Evolutionary conservation across 2,113 vertebrate species (phyloP).

Genomic region (Phylloscopus whistleri): DNA sequence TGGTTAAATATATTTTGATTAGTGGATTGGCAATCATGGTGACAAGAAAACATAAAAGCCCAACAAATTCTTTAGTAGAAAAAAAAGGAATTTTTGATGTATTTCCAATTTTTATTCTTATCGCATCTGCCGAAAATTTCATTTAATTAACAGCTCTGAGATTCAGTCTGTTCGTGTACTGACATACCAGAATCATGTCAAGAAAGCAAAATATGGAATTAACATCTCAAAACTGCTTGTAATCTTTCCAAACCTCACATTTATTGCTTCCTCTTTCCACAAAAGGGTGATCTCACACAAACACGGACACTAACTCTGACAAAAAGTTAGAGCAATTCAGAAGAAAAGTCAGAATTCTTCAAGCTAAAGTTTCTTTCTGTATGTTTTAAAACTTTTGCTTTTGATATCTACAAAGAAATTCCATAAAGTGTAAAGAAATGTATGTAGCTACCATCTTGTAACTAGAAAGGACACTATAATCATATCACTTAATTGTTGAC

Average conservation of each 20-base stretch:
- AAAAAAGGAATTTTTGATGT: neutral
- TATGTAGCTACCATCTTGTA: neutral
- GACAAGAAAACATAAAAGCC: neutral
- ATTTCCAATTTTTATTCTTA: constrained; percentile 21
- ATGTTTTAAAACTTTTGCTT: neutral
- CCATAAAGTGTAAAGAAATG: neutral
- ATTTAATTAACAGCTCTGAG: constrained; percentile 30
- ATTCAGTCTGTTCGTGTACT: constrained; percentile 7
- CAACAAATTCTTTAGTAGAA: neutral
- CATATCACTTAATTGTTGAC: neutral
- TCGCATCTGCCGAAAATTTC: neutral
- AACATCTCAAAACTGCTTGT: neutral
- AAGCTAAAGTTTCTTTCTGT: neutral
- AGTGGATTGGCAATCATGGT: neutral
- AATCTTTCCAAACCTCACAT: neutral
- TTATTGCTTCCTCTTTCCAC: neutral
- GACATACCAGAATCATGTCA: constrained; percentile 11
- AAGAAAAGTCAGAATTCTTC: neutral
- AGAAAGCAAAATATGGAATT: constrained; percentile 16
- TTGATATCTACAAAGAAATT: neutral
- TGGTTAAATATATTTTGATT: neutral
- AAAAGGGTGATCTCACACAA: neutral
- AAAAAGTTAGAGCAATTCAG: neutral
- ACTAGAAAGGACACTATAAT: neutral
- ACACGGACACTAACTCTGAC: neutral